Conservation (phyloP, 2,113 vertebrate genomes). For the Charadrius vociferus region DNA sequence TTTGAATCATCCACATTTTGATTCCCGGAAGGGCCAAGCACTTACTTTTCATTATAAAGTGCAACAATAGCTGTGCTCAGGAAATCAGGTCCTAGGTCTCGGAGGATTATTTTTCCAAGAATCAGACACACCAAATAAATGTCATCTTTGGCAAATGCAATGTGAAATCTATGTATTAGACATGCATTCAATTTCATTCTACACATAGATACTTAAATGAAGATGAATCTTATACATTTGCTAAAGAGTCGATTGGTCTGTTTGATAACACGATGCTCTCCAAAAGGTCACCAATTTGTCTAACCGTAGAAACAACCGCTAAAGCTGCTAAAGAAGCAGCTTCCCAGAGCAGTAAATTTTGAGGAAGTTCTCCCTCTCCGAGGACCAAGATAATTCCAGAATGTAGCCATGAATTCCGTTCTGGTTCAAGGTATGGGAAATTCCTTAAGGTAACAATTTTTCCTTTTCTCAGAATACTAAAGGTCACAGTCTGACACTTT, state of each 20-base stretch:
- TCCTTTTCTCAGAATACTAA: conserved; percentile 32
- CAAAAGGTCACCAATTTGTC: conserved; percentile 60
- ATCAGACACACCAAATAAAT: conserved; percentile 40
- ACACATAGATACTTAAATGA: conserved; percentile 43
- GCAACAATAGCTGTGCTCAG: conserved; percentile 19
- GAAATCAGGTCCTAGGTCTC: conserved; percentile 49
- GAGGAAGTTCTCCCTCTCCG: conserved; percentile 21
- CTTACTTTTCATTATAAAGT: conserved; percentile 37
- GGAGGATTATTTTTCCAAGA: conserved; percentile 43
- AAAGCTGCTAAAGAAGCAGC: conserved; percentile 13
- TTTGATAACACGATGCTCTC: conserved; percentile 49
- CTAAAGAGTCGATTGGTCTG: conserved; percentile 36
- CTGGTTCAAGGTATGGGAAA: conserved; percentile 49
- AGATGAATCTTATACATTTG: conserved; percentile 34
- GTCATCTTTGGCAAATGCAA: conserved; percentile 13
- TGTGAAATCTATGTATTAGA: conserved; percentile 36
- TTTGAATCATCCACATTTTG: not conserved
- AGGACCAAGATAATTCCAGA: conserved; percentile 49
- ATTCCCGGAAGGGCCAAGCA: not conserved
- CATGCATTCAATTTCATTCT: conserved; percentile 44
- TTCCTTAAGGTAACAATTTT: conserved; percentile 64
- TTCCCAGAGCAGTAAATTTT: conserved; percentile 54
- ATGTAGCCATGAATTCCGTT: conserved; percentile 9
- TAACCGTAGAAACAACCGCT: conserved; percentile 26
- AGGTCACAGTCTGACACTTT: conserved; percentile 37